A percentile compares a stretch with the other conserved stretches of the same genome.
Conservation (phyloP, 2,113 vertebrate species). For the Fukomys damarensis region DNA sequence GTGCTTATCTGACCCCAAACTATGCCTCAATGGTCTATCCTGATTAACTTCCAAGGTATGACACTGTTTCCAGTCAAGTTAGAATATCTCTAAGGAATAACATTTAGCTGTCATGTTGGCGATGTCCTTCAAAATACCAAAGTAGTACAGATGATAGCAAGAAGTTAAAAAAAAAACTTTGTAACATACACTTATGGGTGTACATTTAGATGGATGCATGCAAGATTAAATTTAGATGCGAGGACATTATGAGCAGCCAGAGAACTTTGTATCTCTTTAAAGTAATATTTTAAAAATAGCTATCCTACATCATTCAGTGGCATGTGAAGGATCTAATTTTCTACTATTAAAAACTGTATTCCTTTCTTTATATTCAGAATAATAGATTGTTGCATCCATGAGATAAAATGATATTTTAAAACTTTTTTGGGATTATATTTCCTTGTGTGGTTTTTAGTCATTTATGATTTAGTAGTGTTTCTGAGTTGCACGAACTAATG, state of each 20-base stretch:
- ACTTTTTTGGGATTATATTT: conserved; percentile 9
- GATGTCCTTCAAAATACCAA: conserved; percentile 19
- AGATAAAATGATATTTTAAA: conserved; percentile 34
- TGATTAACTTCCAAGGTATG: conserved; percentile 52
- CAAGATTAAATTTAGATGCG: neutral
- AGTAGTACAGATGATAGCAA: neutral
- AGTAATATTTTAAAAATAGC: neutral
- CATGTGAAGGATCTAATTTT: neutral
- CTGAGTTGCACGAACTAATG: neutral
- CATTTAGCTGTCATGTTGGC: conserved; percentile 3
- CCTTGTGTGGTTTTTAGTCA: neutral
- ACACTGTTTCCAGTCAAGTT: neutral
- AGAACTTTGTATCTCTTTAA: neutral
- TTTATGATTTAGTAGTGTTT: neutral
- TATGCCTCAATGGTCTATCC: neutral
- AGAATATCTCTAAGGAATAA: neutral
- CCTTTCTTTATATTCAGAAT: neutral
- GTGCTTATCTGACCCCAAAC: neutral
- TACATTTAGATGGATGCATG: neutral
- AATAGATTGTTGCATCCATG: neutral
- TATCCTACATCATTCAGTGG: neutral
- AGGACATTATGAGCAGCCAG: neutral
- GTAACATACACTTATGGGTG: neutral
- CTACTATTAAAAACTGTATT: conserved; percentile 19
- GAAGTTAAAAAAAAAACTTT: neutral